Base-by-base conservation (phyloP, 2,113 vertebrate species). In the Cygnus buccinator region DNA sequence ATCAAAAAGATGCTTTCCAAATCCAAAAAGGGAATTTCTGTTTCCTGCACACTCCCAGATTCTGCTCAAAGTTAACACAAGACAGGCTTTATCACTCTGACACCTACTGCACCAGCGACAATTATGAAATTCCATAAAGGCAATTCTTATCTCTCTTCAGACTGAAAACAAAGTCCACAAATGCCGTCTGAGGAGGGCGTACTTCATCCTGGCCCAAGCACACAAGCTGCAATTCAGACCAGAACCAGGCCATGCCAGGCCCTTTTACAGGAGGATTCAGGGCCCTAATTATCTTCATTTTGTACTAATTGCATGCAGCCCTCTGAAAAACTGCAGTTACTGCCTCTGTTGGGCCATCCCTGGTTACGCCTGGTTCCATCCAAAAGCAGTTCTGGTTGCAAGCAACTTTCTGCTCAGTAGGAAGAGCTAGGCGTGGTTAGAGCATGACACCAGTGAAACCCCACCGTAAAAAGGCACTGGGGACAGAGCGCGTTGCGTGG, bases 321-420 rank as follows among this genome's bases (percentile, higher is more conserved):
- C 62, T 72, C 65, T 86, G 76, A 93, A 90, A 96, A 91, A 88
- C 3, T n/a, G 14, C 52, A 66, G 37, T 77, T 86, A 63, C 46
- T 13, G 8, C 43, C 43, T 93, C 50, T 46, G 63, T 1, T 43
- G 37, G 68, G 43, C 55, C 50, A 90, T 13, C 67, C 37, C 78
- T 67, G 50, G 50, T 23, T 70, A 80, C 13, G 22, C 16, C 55
- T 83, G 67, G 33, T 67, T 89, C 78, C 14, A 79, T 22, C 19
- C 50, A 87, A 44, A 70, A 80, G 25, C n/a, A 73, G 71, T 37
- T 82, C 52, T 80, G 59, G 52, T 9, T 85, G 59, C 54, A 79
- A 85, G 31, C 50, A 89, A 39, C 33, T 58, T 87, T 25, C 54
- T 22, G 48, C 67, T 65, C 84, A 76, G 81, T 62, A 93, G 37